phyloP scores from a whole-genome alignment of 2,797 vertebrate genomes.

The Anguilla pacifica region DNA sequence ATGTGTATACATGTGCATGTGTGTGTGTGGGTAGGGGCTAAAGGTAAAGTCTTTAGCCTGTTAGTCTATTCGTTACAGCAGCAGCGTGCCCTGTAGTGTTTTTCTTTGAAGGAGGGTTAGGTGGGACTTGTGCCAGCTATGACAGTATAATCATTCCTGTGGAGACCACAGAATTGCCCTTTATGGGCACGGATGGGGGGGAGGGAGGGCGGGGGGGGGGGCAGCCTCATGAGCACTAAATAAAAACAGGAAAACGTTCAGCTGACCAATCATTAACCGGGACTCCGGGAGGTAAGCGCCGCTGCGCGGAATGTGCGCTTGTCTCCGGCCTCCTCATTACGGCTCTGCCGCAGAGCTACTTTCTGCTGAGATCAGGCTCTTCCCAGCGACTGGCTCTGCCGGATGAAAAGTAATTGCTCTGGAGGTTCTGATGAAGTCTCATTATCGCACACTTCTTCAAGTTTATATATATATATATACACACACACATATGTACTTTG shows the following conservation, averaged over 20 bases:
- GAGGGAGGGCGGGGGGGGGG: background rate
- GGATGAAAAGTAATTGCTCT: slow-evolving; percentile 42
- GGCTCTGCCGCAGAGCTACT: background rate
- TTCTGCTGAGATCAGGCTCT: background rate
- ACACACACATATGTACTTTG: too few relatives aligned
- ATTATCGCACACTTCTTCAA: slow-evolving; percentile 29
- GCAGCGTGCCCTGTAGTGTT: too few relatives aligned
- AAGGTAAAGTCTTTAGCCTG: background rate
- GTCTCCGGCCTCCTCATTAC: slow-evolving; percentile 5
- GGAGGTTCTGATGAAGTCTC: slow-evolving; percentile 33
- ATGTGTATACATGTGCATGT: background rate
- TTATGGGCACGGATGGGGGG: background rate
- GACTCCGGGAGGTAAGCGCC: background rate
- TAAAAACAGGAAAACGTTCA: slow-evolving; percentile 23
- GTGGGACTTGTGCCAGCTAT: slow-evolving; percentile 26
- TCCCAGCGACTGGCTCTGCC: slow-evolving; percentile 1
- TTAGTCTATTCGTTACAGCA: background rate
- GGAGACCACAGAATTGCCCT: slow-evolving; percentile 12
- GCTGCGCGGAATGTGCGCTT: slow-evolving; percentile 8
- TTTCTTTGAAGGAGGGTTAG: slow-evolving; percentile 14
- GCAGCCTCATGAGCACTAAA: background rate
- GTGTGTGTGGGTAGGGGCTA: background rate
- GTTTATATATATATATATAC: too few relatives aligned
- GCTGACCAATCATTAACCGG: slow-evolving; percentile 19
- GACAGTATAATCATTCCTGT: slow-evolving; percentile 22